These are phyloP conservation scores for Orthonevra nobilis DNA, from an alignment of 2,888 invertebrate genomes.

Conservation along the genomic window DNA sequence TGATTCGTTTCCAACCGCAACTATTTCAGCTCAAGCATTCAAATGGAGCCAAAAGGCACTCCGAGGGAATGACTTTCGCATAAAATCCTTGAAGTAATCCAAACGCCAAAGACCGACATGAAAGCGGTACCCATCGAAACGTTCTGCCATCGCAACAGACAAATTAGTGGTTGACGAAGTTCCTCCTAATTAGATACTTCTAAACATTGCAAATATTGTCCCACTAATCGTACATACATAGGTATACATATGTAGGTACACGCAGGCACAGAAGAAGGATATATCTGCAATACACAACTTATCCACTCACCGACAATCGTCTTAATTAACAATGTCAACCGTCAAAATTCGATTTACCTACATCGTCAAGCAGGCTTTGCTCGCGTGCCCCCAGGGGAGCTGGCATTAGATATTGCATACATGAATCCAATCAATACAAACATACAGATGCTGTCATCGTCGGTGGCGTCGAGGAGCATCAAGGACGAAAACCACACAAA, in stretches of 20 bases:
- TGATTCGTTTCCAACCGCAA: slow-evolving; percentile 31
- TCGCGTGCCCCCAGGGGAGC: no score
- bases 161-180: slow-evolving; percentile 51
- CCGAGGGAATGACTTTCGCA: slow-evolving; percentile 2
- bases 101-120: slow-evolving; percentile 11
- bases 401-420: no score
- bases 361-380: neutral
- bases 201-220: slow-evolving; percentile 33
- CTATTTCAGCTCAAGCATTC: neutral
- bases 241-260: neutral
- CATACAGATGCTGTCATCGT: no score
- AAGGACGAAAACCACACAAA: no score
- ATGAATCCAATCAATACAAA: no score
- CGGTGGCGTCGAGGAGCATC: no score
- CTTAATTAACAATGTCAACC: slow-evolving; percentile 52
- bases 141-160: neutral
- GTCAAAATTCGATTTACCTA: slow-evolving; percentile 30
- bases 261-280: slow-evolving; percentile 23
- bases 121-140: slow-evolving; percentile 1
- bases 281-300: no score
- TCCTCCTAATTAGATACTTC: slow-evolving; percentile 40
- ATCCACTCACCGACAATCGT: slow-evolving; percentile 36
- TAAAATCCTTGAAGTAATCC: slow-evolving; percentile 19
- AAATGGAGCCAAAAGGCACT: neutral
- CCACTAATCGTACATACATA: slow-evolving; percentile 18